Evolutionary conservation across 1,140 invertebrate species (phyloP).

Genomic region (Diploscapter pachys): DNA sequence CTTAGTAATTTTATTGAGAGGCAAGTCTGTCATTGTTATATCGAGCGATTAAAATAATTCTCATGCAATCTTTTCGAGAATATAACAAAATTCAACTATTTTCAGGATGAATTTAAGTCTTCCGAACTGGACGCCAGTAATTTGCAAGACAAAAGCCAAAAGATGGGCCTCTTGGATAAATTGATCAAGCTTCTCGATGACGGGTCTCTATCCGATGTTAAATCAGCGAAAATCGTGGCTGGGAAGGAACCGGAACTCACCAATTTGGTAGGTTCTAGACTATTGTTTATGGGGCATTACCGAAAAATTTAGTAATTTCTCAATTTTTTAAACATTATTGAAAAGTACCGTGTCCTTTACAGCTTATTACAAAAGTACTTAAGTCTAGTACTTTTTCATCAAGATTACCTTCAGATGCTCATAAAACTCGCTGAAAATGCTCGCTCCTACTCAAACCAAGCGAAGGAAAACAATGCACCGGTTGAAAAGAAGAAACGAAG

Average conservation of each 20-base stretch:
- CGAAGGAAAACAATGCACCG: neutral
- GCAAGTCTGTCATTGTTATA: too few relatives aligned
- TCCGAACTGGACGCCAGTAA: constrained; percentile 77
- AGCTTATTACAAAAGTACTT: too few relatives aligned
- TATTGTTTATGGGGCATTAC: neutral
- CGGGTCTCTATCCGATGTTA: constrained; percentile 71
- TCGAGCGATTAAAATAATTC: too few relatives aligned
- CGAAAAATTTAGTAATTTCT: neutral
- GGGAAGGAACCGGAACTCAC: constrained; percentile 88
- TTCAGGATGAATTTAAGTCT: constrained; percentile 21
- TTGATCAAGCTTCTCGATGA: constrained; percentile 74
- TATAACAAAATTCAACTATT: neutral
- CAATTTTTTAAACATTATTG: neutral
- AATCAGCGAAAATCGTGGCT: constrained; percentile 83
- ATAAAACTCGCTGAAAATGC: constrained; percentile 21
- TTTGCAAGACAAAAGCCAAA: constrained; percentile 82
- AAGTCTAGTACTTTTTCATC: too few relatives aligned
- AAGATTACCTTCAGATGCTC: constrained; percentile 16
- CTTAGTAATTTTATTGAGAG: too few relatives aligned
- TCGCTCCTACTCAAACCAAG: neutral
- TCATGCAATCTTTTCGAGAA: too few relatives aligned
- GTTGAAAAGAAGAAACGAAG: constrained; percentile 7
- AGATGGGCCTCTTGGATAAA: constrained; percentile 84
- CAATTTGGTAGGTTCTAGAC: constrained; percentile 72
- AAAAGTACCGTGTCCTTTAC: too few relatives aligned